phyloP scores from a whole-genome alignment of 1,140 invertebrate species.

The Lerema accius region DNA sequence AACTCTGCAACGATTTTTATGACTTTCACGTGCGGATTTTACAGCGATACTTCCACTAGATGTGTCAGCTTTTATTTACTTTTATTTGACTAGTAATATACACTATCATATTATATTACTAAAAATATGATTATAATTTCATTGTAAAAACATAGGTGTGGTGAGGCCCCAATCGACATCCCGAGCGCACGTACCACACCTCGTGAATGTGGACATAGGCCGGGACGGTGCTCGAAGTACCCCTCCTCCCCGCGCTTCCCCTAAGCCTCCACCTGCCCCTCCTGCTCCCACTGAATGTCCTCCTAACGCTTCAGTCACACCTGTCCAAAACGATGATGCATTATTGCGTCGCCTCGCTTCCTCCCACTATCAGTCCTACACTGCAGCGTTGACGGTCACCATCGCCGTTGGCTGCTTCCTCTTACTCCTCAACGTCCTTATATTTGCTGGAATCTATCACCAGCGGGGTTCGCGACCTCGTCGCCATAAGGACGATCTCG shows the following conservation, averaged over 20 bases:
- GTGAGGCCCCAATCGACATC: constrained; percentile 88
- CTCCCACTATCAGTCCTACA: constrained; percentile 93
- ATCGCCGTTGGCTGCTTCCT: constrained; percentile 95
- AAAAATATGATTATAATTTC: too few species aligned
- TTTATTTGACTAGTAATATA: constrained; percentile 21
- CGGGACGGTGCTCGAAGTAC: constrained; percentile 74
- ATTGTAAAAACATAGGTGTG: constrained; percentile 82
- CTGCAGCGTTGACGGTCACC: constrained; percentile 94
- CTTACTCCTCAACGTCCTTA: constrained; percentile 94
- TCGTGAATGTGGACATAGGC: constrained; percentile 67
- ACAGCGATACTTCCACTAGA: too few species aligned
- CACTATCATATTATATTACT: too few species aligned
- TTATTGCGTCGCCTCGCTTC: constrained; percentile 88
- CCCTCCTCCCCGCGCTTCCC: constrained; percentile 66
- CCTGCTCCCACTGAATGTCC: constrained; percentile 86
- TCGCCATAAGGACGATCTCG: constrained; percentile 89
- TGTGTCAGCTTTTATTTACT: neutral
- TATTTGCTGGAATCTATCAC: constrained; percentile 97
- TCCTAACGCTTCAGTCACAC: constrained; percentile 83
- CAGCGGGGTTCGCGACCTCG: constrained; percentile 88
- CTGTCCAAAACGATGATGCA: constrained; percentile 84
- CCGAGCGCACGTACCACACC: constrained; percentile 82
- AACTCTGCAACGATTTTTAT: neutral
- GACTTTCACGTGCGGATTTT: neutral
- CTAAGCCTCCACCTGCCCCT: constrained; percentile 54